phyloP scores from a whole-genome alignment of 2,888 invertebrate species.

The Spilosoma lubricipeda region DNA sequence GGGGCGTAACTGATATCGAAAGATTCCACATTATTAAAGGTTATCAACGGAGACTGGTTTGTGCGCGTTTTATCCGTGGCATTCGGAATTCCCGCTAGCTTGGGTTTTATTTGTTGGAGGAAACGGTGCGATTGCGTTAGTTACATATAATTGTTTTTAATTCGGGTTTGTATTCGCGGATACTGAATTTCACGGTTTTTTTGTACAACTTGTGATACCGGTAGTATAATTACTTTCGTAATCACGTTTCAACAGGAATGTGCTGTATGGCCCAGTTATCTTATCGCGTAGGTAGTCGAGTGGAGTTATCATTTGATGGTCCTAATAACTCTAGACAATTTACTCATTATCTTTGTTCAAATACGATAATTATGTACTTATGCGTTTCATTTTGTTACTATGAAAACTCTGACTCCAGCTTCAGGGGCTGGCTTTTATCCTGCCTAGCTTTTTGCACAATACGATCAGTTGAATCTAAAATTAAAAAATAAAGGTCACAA shows the following conservation, averaged over 20 bases:
- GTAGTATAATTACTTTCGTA: slow-evolving; percentile 9
- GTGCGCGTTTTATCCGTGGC: slow-evolving; percentile 56
- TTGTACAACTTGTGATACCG: slow-evolving; percentile 15
- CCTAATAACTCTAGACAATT: slow-evolving; percentile 13
- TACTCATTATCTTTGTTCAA: slow-evolving; percentile 10
- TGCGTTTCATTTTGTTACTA: slow-evolving; percentile 1
- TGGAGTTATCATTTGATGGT: slow-evolving; percentile 6
- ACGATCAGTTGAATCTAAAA: not conserved
- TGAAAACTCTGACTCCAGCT: not conserved
- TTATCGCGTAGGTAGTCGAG: slow-evolving; percentile 6
- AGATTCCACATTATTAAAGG: slow-evolving; percentile 37
- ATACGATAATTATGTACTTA: not conserved
- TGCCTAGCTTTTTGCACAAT: not conserved
- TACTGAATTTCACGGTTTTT: slow-evolving; percentile 39
- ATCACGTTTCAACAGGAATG: slow-evolving; percentile 4
- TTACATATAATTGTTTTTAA: slow-evolving; percentile 40
- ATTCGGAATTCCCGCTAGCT: slow-evolving; percentile 64
- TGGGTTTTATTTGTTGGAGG: slow-evolving; percentile 67
- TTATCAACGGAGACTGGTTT: slow-evolving; percentile 45
- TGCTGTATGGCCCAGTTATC: slow-evolving; percentile 20
- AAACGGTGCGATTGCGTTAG: slow-evolving; percentile 50
- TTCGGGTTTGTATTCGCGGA: slow-evolving; percentile 50
- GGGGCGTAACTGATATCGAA: slow-evolving; percentile 47
- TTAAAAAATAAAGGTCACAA: not conserved
- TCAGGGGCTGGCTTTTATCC: not conserved